Conservation (phyloP, 1,140 invertebrate species). For the Drosophila pseudoananassae region DNA sequence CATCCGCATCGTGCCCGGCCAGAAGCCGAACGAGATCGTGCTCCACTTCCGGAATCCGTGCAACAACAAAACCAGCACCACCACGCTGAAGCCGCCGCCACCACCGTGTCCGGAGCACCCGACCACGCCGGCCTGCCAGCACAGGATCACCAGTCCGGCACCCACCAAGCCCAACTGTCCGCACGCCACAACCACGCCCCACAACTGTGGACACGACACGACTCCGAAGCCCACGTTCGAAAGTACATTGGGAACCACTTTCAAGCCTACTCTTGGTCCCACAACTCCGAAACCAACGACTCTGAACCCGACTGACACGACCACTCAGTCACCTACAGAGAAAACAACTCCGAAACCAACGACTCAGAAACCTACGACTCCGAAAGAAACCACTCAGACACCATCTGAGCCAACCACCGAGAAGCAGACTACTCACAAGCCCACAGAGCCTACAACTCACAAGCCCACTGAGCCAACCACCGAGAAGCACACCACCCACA, state of each 20-base stretch:
- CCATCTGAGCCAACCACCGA: neutral
- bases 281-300: conserved; percentile 8
- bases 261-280: neutral
- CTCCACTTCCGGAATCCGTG: conserved; percentile 66
- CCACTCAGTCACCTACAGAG: conserved; percentile 3
- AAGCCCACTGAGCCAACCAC: conserved; percentile 1
- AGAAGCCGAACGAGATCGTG: conserved; percentile 58
- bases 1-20: conserved; percentile 58
- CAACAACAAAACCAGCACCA: conserved; percentile 60
- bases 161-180: conserved; percentile 18
- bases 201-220: conserved; percentile 17
- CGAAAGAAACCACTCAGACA: neutral
- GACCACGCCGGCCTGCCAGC: conserved; percentile 46
- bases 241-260: conserved; percentile 35
- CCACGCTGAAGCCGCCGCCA: conserved; percentile 49
- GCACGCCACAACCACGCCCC: conserved; percentile 16
- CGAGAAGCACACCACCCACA: neutral
- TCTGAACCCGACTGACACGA: neutral
- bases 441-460: neutral
- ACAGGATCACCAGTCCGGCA: conserved; percentile 25
- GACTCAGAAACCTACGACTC: neutral
- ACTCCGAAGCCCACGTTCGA: conserved; percentile 20
- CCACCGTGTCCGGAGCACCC: conserved; percentile 46
- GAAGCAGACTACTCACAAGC: conserved; percentile 15
- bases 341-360: conserved; percentile 6